These are phyloP conservation scores for Mycalesis mineus DNA, from an alignment of 2,888 invertebrate species.

Conservation along the genomic window DNA sequence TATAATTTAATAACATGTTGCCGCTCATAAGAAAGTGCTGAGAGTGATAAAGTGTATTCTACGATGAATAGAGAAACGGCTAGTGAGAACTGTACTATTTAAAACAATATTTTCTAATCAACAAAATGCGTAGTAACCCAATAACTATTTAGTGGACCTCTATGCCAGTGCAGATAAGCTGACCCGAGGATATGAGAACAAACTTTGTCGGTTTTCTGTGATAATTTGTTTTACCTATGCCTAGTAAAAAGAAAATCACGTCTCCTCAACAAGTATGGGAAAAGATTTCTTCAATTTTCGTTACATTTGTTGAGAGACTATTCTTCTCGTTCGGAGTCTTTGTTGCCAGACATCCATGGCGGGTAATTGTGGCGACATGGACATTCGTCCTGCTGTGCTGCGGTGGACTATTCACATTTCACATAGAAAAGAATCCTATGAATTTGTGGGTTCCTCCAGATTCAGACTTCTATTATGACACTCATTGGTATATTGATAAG, in stretches of 20 bases:
- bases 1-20: background rate
- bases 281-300: conserved; percentile 58
- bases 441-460: conserved; percentile 87
- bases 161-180: background rate
- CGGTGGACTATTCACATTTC: conserved; percentile 81
- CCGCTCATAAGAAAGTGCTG: background rate
- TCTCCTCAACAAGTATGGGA: conserved; percentile 68
- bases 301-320: conserved; percentile 60
- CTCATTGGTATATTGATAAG: conserved; percentile 84
- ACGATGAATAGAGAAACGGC: background rate
- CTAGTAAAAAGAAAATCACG: conserved; percentile 49
- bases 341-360: conserved; percentile 80
- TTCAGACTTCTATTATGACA: conserved; percentile 82
- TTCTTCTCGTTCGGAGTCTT: conserved; percentile 79
- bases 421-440: conserved; percentile 85
- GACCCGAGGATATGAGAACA: too few relatives aligned
- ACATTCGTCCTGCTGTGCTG: conserved; percentile 77
- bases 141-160: background rate
- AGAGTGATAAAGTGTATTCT: background rate
- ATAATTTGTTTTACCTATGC: conserved; percentile 38
- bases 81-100: background rate
- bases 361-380: conserved; percentile 78
- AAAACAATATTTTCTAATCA: background rate
- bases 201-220: background rate
- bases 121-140: background rate